Percentiles rank a stretch among this genome's conserved stretches.
These are phyloP conservation scores for Polydesmus complanatus DNA, from an alignment of 2,888 invertebrate species.

Conservation along the genomic window DNA sequence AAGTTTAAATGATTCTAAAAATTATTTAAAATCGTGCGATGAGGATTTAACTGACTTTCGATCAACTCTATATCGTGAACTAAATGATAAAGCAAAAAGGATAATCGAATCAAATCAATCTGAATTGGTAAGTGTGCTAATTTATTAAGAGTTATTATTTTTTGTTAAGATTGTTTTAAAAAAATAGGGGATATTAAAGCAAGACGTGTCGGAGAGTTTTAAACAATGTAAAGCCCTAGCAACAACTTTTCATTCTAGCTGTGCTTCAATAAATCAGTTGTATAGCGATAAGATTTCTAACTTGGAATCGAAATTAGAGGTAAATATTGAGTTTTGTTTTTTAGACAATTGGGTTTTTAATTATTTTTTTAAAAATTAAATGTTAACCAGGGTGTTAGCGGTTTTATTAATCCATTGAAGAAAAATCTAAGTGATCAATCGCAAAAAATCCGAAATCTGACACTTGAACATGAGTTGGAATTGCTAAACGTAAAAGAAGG, in stretches of 20 bases:
- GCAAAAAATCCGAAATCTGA: conserved; percentile 10
- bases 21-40: not conserved
- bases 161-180: no score
- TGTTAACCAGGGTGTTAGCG: not conserved
- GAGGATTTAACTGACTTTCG: not conserved
- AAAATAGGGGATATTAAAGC: no score
- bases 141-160: no score
- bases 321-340: no score
- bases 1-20: not conserved
- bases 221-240: no score
- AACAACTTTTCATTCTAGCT: no score
- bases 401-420: not conserved
- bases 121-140: not conserved
- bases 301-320: not conserved
- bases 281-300: no score
- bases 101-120: not conserved
- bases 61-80: not conserved
- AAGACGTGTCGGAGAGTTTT: no score
- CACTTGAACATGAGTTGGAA: conserved; percentile 23
- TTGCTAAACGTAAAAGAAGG: conserved; percentile 19
- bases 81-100: not conserved
- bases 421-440: not conserved
- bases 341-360: no score
- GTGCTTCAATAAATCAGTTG: no score
- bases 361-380: not conserved